Evolutionary conservation across 2,797 vertebrate genomes (phyloP), one percentile per base, ranked within the genome.

Genomic region (Mormyrus proboscirostris): DNA sequence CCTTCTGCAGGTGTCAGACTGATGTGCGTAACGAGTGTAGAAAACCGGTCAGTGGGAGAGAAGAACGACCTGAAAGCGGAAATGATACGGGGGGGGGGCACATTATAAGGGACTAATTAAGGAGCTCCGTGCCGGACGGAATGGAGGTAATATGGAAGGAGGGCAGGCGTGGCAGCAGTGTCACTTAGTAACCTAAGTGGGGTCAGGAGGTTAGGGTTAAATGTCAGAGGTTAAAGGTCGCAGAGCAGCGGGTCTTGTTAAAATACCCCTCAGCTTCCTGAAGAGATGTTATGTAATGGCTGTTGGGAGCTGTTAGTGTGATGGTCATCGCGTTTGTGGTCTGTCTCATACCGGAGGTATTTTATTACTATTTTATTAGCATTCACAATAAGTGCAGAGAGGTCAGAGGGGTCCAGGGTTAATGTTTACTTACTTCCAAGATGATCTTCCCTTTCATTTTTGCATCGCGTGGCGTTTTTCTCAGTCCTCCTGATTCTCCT

Each of bases 211-310:
- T 91, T 16, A 49, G 92, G 94, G 94, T 95, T 94, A 94, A 92
- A 93, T 89, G 86, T 92, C 91, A 92, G 93, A 92, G 94, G 94
- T 94, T 92, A 95, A 91, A 94, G 94, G 94, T 95, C 92, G 90
- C 49, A 83, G 92, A 93, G 94, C 93, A 93, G 91, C 90, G 93
- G 94, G 94, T 95, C 95, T 95, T 95, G 93, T 96, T 95, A 96
- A 96, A 96, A 95, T 95, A 93, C 94, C 94, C 95, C 95, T 96
- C 95, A 95, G 93, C 93, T 93, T 94, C 94, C 95, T 95, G 94
- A 92, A 93, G 95, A 94, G 95, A 94, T 94, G 92, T 95, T 95
- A 94, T 94, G 94, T 94, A 95, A 95, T 95, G 94, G 93, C 92
- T 94, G 82, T 65, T 91, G 95, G 94, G 94, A 95, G 93, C 93